Evolutionary conservation across 2,797 vertebrate species (phyloP), one percentile per base, ranked within the genome.

Genomic region (Phoebastria nigripes): DNA sequence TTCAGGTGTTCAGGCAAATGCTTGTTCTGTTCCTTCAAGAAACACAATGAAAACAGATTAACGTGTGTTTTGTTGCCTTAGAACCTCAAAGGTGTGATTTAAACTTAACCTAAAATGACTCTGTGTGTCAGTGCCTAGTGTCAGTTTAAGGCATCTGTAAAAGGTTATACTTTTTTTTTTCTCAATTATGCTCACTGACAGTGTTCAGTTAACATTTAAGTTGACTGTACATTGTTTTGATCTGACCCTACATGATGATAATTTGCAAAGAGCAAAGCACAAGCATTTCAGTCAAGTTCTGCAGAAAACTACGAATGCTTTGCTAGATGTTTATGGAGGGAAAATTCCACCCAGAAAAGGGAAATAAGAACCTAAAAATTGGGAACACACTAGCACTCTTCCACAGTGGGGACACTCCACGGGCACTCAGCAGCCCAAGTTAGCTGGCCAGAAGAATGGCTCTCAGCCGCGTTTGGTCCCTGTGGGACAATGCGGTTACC

Each of bases 391-490:
- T 51, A 39, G 15, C 17, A 44, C 16, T 49, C 28, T 52, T 85
- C n/a, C 25, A 22, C 12, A 39, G 26, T 39, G 70, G 46, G 20
- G 18, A 82, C 28, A 24, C 10, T 47, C 33, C 0, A 0, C 2
- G 4, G 46, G 42, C 35, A 35, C 26, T 81, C 29, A 33, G 22
- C 69, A 63, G 33, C 29, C 15, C 12, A 11, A 8, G 11, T 33
- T 26, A 78, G 39, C n/a, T 83, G 52, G 42, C 19, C 52, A 52
- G 22, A 66, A 56, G 42, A 74, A 31, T 21, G 28, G 11, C n/a
- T 91, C 24, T 59, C n/a, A 72, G 46, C 21, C 0, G 1, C 8
- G 2, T 51, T 46, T 76, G 42, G 14, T 58, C 33, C 44, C 26
- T 33, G 20, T 35, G 42, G n/a, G 37, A 74, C 52, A 39, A 2